Evolutionary conservation across 2,888 invertebrate species (phyloP), one percentile per base, ranked within the genome.

Genomic region (Ophioninae sp.): DNA sequence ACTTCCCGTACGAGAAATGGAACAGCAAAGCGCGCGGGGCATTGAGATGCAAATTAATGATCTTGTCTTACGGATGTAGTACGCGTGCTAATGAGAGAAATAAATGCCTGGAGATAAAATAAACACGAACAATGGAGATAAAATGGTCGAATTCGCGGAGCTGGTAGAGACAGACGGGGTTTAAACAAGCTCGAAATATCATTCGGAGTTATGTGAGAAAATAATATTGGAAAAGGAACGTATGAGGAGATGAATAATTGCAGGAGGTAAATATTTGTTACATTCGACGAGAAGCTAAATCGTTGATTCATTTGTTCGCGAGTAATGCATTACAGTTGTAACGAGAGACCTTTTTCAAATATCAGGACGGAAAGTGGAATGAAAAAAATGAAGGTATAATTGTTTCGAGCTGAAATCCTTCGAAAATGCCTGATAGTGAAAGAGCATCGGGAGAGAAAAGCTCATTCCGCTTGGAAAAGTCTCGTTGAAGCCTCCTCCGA

Each of bases 31-130:
- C 67, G 62, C 62, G 76, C 79, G 76, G 67, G 62, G 76, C 79
- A 81, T 84, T 81, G 79, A 79, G 76, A 84, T 81, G 84, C 84
- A 84, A 81, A 84, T 84, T 61, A 79, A 79, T 79, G 79, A 81
- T 81, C 81, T 81, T 56, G 64, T 76, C 81, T 79, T 79, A 79
- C 79, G 79, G 81, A 81, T 79, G 81, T 84, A 69, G 76, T 64
- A 73, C 73, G 75, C 57, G 67, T 79, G 79, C 79, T 73, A 75
- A 80, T 50, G 77, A 75, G 69, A 64, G 64, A 75, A 59, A 65
- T 41, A 30, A 30, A 30, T 30, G 30, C 30, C 30, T n/a, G 30
- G 30, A 30, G 30, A 30, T 30, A 30, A 30, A 30, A 30, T 30
- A 70, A 57, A 81, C 73, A 72, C 44, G 21, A 73, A 21, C 6